Evolutionary conservation across 2,797 vertebrate species (phyloP).

Genomic region (Lepus oiostolus): DNA sequence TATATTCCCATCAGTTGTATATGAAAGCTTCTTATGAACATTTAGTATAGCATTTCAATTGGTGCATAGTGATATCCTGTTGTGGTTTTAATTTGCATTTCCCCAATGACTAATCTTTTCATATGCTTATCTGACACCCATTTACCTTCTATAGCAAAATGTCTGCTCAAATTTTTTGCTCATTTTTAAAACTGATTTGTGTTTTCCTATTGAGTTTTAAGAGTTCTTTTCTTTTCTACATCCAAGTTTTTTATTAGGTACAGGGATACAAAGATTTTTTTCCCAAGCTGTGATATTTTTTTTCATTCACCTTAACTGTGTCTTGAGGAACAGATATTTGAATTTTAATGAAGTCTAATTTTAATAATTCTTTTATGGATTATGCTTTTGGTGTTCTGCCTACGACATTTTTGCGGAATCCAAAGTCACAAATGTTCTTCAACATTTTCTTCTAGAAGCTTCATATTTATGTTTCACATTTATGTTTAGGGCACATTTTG

Average conservation of each 20-base stretch:
- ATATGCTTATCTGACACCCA: neutral
- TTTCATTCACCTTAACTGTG: constrained; percentile 34
- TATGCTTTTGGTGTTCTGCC: constrained; percentile 21
- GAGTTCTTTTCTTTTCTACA: neutral
- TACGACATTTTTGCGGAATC: constrained; percentile 32
- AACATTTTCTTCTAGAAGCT: neutral
- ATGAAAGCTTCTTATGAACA: neutral
- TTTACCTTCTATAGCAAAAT: neutral
- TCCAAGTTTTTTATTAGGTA: neutral
- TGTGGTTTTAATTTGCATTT: constrained; percentile 51
- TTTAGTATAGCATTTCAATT: neutral
- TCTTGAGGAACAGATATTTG: neutral
- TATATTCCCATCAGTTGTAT: neutral
- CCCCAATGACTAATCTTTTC: constrained; percentile 35
- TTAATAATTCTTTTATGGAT: constrained; percentile 44
- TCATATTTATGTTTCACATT: constrained; percentile 51
- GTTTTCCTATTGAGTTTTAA: constrained; percentile 34
- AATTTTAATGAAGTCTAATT: constrained; percentile 56
- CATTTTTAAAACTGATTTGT: neutral
- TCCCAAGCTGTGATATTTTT: neutral
- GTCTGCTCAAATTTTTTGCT: constrained; percentile 40
- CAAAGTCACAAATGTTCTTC: neutral
- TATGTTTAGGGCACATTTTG: neutral
- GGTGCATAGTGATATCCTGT: neutral
- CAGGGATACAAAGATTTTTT: neutral